Percentiles rank a stretch among this genome's conserved stretches.
These are phyloP conservation scores for Phocides pigmalion DNA, from an alignment of 1,140 invertebrate genomes.

Conservation along the genomic window DNA sequence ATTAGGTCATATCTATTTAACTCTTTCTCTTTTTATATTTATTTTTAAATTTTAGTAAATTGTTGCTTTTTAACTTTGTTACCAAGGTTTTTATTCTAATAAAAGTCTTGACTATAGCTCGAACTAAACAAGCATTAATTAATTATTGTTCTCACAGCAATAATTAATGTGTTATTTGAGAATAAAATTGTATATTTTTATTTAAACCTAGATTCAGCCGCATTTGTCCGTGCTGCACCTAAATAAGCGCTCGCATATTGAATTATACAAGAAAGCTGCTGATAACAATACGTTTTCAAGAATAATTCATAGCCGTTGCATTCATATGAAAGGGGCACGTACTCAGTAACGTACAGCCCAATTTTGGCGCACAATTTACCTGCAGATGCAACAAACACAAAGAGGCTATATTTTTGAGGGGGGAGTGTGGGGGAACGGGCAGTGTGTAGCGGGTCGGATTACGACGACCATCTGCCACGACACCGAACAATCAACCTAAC, in stretches of 20 bases:
- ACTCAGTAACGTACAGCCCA: constrained; percentile 72
- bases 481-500: constrained; percentile 79
- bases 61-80: too few species aligned
- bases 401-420: constrained; percentile 74
- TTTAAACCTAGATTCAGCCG: background rate
- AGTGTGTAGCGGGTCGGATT: constrained; percentile 69
- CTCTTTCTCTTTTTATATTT: too few species aligned
- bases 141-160: too few species aligned
- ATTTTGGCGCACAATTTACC: constrained; percentile 80
- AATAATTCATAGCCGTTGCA: constrained; percentile 77
- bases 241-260: constrained; percentile 53
- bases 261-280: constrained; percentile 64
- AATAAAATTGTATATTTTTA: too few species aligned
- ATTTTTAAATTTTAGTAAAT: too few species aligned
- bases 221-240: constrained; percentile 13
- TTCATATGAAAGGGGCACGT: constrained; percentile 70
- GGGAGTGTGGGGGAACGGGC: constrained; percentile 44
- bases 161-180: too few species aligned
- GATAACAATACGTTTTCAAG: constrained; percentile 77
- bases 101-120: too few species aligned
- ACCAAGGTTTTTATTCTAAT: too few species aligned
- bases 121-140: too few species aligned
- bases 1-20: too few species aligned
- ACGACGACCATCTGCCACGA: constrained; percentile 75
- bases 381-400: constrained; percentile 82